Conservation (phyloP, 1,140 invertebrate species). For the Pseudomyrmex sp. region DNA sequence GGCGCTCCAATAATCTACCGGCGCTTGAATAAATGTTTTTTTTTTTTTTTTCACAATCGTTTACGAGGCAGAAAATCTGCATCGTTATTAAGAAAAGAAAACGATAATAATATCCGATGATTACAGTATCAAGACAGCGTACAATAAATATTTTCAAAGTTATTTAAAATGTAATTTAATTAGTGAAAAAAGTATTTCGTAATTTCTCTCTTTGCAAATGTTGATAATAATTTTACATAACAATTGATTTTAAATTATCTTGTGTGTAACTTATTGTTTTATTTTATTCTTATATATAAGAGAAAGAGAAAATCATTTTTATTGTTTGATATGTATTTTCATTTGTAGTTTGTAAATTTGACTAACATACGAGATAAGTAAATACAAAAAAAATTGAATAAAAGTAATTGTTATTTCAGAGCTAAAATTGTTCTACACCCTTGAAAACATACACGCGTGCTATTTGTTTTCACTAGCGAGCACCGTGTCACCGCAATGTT, state of each 20-base stretch:
- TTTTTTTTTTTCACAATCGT: conserved; percentile 23
- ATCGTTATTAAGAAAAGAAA: conserved; percentile 42
- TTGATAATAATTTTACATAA: not conserved
- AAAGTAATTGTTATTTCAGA: not conserved
- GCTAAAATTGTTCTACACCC: conserved; percentile 1
- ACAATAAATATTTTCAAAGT: conserved; percentile 17
- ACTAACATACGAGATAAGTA: not conserved
- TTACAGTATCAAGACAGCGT: conserved; percentile 3
- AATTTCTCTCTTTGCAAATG: not conserved
- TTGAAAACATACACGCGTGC: not conserved
- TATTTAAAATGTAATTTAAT: conserved; percentile 11
- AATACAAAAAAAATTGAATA: not conserved
- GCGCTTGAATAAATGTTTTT: conserved; percentile 30
- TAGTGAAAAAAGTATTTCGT: not conserved
- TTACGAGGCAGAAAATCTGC: not conserved
- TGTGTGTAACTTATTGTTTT: too few species aligned
- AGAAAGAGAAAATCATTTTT: not conserved
- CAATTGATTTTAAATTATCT: too few species aligned
- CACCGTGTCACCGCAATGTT: conserved; percentile 26
- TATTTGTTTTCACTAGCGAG: conserved; percentile 41
- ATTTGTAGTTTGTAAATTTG: not conserved
- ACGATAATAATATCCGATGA: not conserved
- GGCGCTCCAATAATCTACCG: conserved; percentile 38
- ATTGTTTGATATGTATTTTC: not conserved
- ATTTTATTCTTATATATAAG: too few species aligned